phyloP scores from a whole-genome alignment of 2,113 vertebrate genomes.

The Nothoprocta pentlandii region DNA sequence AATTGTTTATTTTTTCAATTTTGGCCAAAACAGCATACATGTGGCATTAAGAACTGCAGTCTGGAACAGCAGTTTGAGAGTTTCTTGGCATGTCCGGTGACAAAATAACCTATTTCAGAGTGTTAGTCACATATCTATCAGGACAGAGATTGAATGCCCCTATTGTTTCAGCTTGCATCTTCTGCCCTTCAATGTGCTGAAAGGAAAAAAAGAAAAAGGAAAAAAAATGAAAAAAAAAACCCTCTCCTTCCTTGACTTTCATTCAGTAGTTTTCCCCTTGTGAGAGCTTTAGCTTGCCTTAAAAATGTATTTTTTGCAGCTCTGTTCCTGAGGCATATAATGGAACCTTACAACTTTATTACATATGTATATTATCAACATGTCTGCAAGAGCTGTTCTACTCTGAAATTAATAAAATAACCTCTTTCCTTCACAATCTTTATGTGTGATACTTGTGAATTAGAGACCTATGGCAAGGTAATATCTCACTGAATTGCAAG shows the following conservation, averaged over 20 bases:
- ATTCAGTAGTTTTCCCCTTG: neutral
- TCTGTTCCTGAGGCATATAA: neutral
- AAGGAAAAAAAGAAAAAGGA: neutral
- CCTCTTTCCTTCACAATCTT: neutral
- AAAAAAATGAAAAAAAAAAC: neutral
- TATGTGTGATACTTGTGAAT: neutral
- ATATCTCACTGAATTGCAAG: neutral
- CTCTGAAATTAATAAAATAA: neutral
- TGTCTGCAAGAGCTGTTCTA: neutral
- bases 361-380: neutral
- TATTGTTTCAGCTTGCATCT: neutral
- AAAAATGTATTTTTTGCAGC: neutral
- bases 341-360: neutral
- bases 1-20: neutral
- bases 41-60: neutral
- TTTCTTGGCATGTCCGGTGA: neutral
- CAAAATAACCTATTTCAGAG: neutral
- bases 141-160: neutral
- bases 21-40: neutral
- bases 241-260: neutral
- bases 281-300: neutral
- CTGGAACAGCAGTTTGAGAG: neutral
- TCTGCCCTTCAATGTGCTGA: neutral
- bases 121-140: neutral
- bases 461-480: neutral